Evolutionary conservation across 2,797 vertebrate genomes (phyloP).

Genomic region (Champsocephalus esox): DNA sequence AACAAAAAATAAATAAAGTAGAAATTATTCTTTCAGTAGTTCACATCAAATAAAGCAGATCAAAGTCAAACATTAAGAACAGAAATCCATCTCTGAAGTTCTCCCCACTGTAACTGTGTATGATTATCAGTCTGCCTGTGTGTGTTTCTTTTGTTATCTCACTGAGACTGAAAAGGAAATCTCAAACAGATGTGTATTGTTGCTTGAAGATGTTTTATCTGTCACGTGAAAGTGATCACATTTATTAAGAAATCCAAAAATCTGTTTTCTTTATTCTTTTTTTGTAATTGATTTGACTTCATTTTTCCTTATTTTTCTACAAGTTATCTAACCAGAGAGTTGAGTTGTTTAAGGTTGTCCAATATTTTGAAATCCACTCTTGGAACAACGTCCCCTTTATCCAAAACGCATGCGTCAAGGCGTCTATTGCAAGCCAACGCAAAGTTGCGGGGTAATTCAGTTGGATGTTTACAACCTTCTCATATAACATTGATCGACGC

Average conservation of each 20-base stretch:
- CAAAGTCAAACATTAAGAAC: constrained; percentile 78
- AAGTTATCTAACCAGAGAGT: constrained; percentile 31
- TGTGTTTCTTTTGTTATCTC: constrained; percentile 60
- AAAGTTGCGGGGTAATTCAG: constrained; percentile 61
- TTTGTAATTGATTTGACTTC: neutral
- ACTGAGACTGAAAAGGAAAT: constrained; percentile 51
- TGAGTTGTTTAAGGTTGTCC: constrained; percentile 40
- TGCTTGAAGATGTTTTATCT: constrained; percentile 54
- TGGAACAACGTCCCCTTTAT: constrained; percentile 42
- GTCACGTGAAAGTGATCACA: constrained; percentile 69
- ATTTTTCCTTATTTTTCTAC: neutral
- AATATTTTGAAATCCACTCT: constrained; percentile 35
- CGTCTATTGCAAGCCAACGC: constrained; percentile 56
- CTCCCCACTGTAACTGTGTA: constrained; percentile 31
- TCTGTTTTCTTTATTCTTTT: constrained; percentile 5
- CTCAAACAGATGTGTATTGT: constrained; percentile 55
- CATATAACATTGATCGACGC: constrained; percentile 80
- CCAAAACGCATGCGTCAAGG: constrained; percentile 31
- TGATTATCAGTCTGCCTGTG: constrained; percentile 24
- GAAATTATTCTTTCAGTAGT: constrained; percentile 65
- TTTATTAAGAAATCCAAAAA: constrained; percentile 42
- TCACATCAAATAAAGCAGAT: constrained; percentile 79
- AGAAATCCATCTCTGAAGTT: constrained; percentile 62
- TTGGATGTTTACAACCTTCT: constrained; percentile 78
- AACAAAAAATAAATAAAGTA: constrained; percentile 12